Conservation (phyloP, 2,888 invertebrate genomes). For the Parnassius glacialis region DNA sequence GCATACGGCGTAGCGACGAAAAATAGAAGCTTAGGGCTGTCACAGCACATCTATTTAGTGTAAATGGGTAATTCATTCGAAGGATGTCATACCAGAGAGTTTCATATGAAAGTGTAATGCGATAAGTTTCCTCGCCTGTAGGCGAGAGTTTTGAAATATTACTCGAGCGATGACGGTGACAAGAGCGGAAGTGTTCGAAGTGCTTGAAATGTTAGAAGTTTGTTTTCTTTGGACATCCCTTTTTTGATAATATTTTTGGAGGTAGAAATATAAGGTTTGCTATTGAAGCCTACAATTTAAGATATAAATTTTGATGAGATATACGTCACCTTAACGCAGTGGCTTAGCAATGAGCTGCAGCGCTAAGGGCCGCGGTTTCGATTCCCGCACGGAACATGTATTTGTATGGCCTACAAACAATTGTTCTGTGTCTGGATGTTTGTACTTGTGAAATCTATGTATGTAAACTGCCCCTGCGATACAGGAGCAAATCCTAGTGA, state of each 20-base stretch:
- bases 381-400: too few species aligned
- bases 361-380: too few species aligned
- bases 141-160: conserved; percentile 51
- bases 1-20: conserved; percentile 10
- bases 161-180: conserved; percentile 34
- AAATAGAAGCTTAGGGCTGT: conserved; percentile 15
- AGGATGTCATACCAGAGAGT: conserved; percentile 21
- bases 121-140: conserved; percentile 44
- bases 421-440: too few species aligned
- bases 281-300: too few species aligned
- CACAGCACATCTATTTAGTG: conserved; percentile 8
- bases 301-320: too few species aligned
- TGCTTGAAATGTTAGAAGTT: conserved; percentile 12
- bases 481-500: too few species aligned
- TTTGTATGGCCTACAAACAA: too few species aligned
- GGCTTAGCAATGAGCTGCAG: too few species aligned
- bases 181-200: conserved; percentile 19
- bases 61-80: conserved; percentile 8
- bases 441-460: too few species aligned
- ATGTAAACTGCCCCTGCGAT: too few species aligned
- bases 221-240: conserved; percentile 4
- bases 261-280: background rate
- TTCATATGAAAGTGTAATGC: conserved; percentile 33
- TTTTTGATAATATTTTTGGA: conserved; percentile 4
- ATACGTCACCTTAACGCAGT: too few species aligned